Conservation (phyloP, 2,888 invertebrate genomes). For the Cosmia pyralina region DNA sequence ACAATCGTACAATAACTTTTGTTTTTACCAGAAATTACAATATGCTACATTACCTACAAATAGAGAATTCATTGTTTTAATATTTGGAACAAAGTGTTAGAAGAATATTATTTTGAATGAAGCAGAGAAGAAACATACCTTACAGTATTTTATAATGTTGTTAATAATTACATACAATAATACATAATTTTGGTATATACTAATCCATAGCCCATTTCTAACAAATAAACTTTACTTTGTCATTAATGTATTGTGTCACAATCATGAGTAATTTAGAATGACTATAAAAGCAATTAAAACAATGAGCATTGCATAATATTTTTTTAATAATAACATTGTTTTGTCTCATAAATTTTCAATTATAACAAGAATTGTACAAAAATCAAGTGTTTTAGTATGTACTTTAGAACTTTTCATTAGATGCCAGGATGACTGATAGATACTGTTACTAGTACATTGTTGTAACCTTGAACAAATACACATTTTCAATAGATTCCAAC, state of each 20-base stretch:
- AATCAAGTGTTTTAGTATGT: constrained; percentile 14
- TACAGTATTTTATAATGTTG: constrained; percentile 26
- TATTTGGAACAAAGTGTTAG: constrained; percentile 8
- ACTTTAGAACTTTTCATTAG: constrained; percentile 33
- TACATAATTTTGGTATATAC: constrained; percentile 55
- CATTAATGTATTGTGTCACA: constrained; percentile 47
- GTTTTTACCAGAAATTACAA: constrained; percentile 38
- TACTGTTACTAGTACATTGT: constrained; percentile 21
- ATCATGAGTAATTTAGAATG: constrained; percentile 33
- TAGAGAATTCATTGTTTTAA: constrained; percentile 1
- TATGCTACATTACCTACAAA: constrained; percentile 9
- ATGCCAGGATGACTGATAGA: constrained; percentile 40
- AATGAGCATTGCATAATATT: constrained; percentile 29
- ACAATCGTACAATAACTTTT: constrained; percentile 22
- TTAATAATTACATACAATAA: constrained; percentile 50
- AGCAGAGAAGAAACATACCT: constrained; percentile 32
- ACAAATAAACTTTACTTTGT: constrained; percentile 44
- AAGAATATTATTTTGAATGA: constrained; percentile 34
- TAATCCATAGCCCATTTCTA: constrained; percentile 52
- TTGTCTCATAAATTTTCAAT: constrained; percentile 25
- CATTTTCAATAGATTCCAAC: constrained; percentile 25
- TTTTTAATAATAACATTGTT: constrained; percentile 22
- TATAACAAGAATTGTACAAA: constrained; percentile 37
- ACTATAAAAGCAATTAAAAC: constrained; percentile 41
- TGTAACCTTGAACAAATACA: constrained; percentile 43